Base-by-base conservation (phyloP, 2,113 vertebrate genomes). In the Andinoacara biseriatus region DNA sequence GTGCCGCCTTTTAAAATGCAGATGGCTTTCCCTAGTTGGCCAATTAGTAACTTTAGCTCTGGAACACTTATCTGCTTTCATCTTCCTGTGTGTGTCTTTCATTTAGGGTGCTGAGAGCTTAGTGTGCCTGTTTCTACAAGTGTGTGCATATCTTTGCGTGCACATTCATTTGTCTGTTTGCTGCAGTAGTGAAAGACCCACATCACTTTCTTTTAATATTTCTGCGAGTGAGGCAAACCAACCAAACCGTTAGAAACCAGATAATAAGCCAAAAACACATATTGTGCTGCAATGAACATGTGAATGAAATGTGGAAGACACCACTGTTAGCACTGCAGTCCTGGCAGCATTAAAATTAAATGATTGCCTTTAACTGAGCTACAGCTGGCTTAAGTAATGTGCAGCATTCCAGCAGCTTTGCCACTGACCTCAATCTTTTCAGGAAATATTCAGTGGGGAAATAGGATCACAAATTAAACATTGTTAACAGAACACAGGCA, bases 21-120 rank as follows among this genome's bases (percentile, higher is more conserved):
- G 90, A 94, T 93, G 88, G 85, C 92, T 92, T 93, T 94, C 94
- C 94, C 94, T 94, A 85, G 94, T 94, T 92, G 92, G 90, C 90
- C 91, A 95, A 95, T 96, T 95, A 95, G 94, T 93, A 91, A 92
- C 88, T 93, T 91, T 81, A 91, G 85, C 86, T 89, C 61, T 90
- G 86, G 80, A 94, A 93, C 89, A 91, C 87, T 93, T 95, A 92
- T 91, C 76, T 92, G 76, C 90, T 90, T 93, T 94, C 89, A 93
- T 94, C 83, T 94, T 82, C 83, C 59, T 91, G 83, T 92, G 80
- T 92, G 75, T 90, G 85, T 90, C 59, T 93, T 88, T 93, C 81
- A 83, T 89, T 91, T 61, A 33, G 86, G 80, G 78, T 80, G 78
- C 80, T 49, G 67, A 54, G 78, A 85, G 76, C 80, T 60, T 84